Conservation (phyloP, 2,888 invertebrate species). For the Ferrisia virgata region DNA sequence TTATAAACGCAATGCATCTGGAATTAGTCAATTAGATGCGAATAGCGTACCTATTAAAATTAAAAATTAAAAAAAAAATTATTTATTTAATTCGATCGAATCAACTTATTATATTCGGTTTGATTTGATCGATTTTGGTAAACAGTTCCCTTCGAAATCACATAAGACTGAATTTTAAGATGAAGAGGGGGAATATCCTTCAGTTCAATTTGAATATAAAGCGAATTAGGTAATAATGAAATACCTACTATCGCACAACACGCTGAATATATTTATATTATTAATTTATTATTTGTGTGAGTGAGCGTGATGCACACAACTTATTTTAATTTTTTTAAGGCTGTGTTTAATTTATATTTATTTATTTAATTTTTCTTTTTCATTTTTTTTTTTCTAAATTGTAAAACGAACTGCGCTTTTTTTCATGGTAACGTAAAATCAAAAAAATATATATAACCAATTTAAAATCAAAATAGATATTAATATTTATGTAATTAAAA, state of each 20-base stretch:
- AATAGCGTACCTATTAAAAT: background rate
- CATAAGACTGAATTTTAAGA: constrained; percentile 5
- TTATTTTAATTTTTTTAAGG: background rate
- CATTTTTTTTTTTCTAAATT: background rate
- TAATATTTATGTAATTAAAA: no score
- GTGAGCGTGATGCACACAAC: background rate
- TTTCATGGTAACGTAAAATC: background rate
- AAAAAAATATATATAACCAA: background rate
- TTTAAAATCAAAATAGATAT: background rate
- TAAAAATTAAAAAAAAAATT: background rate
- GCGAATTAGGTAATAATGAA: background rate
- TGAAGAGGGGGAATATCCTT: background rate
- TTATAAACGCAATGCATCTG: background rate
- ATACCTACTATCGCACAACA: background rate
- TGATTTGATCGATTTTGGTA: background rate
- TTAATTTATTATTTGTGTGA: background rate
- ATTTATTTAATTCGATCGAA: background rate
- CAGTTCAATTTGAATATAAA: background rate
- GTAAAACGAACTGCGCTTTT: background rate
- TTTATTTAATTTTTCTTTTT: background rate
- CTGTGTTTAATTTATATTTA: background rate
- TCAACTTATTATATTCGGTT: background rate
- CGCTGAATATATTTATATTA: background rate
- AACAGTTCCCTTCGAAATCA: background rate
- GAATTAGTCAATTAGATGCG: background rate